Base-by-base conservation (phyloP, 2,113 vertebrate genomes). In the Cepphus grylle region DNA sequence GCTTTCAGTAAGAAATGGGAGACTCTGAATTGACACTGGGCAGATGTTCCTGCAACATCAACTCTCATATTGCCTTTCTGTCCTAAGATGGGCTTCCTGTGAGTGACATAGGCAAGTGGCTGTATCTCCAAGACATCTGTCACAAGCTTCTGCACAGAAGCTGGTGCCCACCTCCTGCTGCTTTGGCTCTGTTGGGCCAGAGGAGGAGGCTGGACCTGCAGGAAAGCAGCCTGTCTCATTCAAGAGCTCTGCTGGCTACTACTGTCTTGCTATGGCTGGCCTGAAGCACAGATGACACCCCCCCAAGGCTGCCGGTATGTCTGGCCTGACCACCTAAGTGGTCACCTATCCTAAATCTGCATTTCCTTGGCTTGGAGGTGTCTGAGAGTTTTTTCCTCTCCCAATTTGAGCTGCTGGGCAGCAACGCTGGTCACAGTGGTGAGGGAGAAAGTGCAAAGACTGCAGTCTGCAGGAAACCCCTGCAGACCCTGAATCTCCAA, bases 271-370 rank as follows among this genome's bases (percentile, higher is more conserved):
- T 21, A 22, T 18, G 42, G 36, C 56, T 26, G 65, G 30, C 56
- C 56, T 63, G 56, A 63, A 49, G 49, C 8, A 40, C 36, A 40
- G 29, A 70, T 47, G 38, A 77, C 6, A 13, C 29, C 16, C 16
- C 9, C 5, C 5, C 17, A 12, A 1, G 30, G 26, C 77, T 58
- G 25, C n/a, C 1, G 1, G 11, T 59, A 36, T 5, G 2, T 6
- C 78, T 69, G 38, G 22, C 32, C 53, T 76, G 61, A 45, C 36
- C 45, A 47, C 53, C 29, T 16, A 45, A 52, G 61, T 1, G 4
- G 38, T 56, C 40, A 78, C 16, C n/a, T 22, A 21, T 32, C 42
- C 40, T 42, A 49, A 77, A 83, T 62, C 14, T 43, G 27, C 32
- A 45, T 43, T 69, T 38, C 15, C 26, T 86, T 91, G 36, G 22